Conservation (phyloP, 2,113 vertebrate genomes). For the Corythoichthys intestinalis region DNA sequence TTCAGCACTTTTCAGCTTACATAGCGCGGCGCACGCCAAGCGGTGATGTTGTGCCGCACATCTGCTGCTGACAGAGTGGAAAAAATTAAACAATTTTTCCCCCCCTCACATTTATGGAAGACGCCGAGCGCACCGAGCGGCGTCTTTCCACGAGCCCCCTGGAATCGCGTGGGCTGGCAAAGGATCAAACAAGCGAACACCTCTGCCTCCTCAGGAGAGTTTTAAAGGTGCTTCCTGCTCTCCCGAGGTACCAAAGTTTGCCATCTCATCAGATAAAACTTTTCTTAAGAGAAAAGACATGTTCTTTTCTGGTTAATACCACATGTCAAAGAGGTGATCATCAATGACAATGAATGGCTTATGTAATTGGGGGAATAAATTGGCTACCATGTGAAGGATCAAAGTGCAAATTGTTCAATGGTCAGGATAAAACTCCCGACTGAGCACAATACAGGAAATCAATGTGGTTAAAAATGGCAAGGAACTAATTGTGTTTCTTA, state of each 20-base stretch:
- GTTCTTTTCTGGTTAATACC: background rate
- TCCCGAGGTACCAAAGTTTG: conserved; percentile 55
- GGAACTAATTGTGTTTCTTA: background rate
- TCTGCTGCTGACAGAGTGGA: conserved; percentile 57
- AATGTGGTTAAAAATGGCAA: conserved; percentile 14
- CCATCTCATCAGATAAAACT: conserved; percentile 12
- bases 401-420: conserved; percentile 1
- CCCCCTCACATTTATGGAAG: conserved; percentile 5
- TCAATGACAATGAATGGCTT: conserved; percentile 15
- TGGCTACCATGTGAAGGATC: background rate
- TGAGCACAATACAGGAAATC: background rate
- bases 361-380: conserved; percentile 1
- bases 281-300: conserved; percentile 3
- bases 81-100: conserved; percentile 19
- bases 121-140: background rate
- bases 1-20: conserved; percentile 53
- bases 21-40: conserved; percentile 41
- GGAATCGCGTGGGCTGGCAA: conserved; percentile 40
- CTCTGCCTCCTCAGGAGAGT: conserved; percentile 42
- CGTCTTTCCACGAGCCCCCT: conserved; percentile 31
- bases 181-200: conserved; percentile 57
- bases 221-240: conserved; percentile 61
- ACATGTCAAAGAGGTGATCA: conserved; percentile 20
- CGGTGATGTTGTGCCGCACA: conserved; percentile 36
- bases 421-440: background rate